A percentile compares a stretch with the other conserved stretches of the same genome.
phyloP scores from a whole-genome alignment of 2,113 vertebrate species.

The Ancistrus triradiatus region DNA sequence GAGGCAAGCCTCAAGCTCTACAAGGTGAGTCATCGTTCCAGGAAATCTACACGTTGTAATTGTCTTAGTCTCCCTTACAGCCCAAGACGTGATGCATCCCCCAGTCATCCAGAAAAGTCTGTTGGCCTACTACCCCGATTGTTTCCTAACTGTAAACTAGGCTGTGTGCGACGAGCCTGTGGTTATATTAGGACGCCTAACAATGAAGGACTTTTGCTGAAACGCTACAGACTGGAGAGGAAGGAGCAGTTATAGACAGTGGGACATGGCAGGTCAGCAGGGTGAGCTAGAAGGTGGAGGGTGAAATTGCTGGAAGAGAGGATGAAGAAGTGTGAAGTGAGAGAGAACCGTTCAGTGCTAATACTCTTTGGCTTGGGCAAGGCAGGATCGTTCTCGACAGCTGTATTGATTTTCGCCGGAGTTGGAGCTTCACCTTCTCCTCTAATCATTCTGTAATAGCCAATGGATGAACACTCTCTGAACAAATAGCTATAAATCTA shows the following conservation, averaged over 20 bases:
- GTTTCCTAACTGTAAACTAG: slow-evolving; percentile 1
- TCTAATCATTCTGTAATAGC: slow-evolving; percentile 99
- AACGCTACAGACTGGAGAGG: slow-evolving; percentile 16
- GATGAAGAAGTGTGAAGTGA: slow-evolving; percentile 71
- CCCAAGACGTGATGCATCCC: background rate
- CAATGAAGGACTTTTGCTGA: no score
- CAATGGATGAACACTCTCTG: slow-evolving; percentile 99
- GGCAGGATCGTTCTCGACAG: slow-evolving; percentile 97
- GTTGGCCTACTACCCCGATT: background rate
- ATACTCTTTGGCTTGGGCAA: slow-evolving; percentile 71
- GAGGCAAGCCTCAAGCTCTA: slow-evolving; percentile 98
- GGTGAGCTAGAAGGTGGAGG: slow-evolving; percentile 78
- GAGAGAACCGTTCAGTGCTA: slow-evolving; percentile 70
- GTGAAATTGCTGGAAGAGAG: slow-evolving; percentile 68
- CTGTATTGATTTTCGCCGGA: slow-evolving; percentile 99
- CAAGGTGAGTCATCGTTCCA: slow-evolving; percentile 76
- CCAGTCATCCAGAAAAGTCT: background rate
- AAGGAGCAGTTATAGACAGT: slow-evolving; percentile 35
- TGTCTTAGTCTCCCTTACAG: background rate
- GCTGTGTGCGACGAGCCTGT: slow-evolving; percentile 5
- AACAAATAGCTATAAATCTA: slow-evolving; percentile 98
- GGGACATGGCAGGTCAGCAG: slow-evolving; percentile 57
- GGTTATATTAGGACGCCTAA: slow-evolving; percentile 24
- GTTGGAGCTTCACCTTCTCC: slow-evolving; percentile 99
- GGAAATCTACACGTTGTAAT: background rate